Base-by-base conservation (phyloP, 2,797 vertebrate species). In the Halcyon chelicuti region DNA sequence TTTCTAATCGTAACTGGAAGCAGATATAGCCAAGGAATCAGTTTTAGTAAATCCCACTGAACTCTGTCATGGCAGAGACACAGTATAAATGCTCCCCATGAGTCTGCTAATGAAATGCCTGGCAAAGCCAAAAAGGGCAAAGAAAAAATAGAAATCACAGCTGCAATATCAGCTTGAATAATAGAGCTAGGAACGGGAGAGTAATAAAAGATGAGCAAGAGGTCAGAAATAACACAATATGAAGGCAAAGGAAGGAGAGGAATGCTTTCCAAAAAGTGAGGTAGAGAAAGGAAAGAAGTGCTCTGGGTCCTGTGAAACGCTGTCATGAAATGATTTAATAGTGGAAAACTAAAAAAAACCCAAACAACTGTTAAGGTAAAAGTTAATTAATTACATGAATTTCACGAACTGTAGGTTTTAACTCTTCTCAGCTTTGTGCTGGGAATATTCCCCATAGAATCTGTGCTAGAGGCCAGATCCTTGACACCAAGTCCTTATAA, bases 111-210 rank as follows among this genome's bases (percentile, higher is more conserved):
- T 96, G 94, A 96, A 97, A 96, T 94, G 96, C 94, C 86, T 91
- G 96, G 96, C 96, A 96, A 95, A 96, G 95, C 93, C 96, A 97
- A 97, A 97, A 96, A 97, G 94, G 95, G 96, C 96, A 96, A 97
- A 96, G 93, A 96, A 97, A 96, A 96, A 97, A 97, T 96, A 97
- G 96, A 96, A 96, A 93, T 94, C 94, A 94, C 96, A 97, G 95
- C 96, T 97, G 96, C 95, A 94, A 93, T 97, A 97, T 96, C 96
- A 93, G 81, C 88, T 94, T 96, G 96, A 96, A 96, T 95, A 96
- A 92, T 96, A 96, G 81, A 94, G 71, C 86, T 87, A 92, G 90
- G 92, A 93, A 94, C 46, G 0, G 0, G 81, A 90, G 94, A 91
- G 90, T 91, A 95, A 95, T 95, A 96, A 97, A 97, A 95, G 96